Evolutionary conservation across 2,888 invertebrate genomes (phyloP).

Genomic region (Yponomeuta sedellus): DNA sequence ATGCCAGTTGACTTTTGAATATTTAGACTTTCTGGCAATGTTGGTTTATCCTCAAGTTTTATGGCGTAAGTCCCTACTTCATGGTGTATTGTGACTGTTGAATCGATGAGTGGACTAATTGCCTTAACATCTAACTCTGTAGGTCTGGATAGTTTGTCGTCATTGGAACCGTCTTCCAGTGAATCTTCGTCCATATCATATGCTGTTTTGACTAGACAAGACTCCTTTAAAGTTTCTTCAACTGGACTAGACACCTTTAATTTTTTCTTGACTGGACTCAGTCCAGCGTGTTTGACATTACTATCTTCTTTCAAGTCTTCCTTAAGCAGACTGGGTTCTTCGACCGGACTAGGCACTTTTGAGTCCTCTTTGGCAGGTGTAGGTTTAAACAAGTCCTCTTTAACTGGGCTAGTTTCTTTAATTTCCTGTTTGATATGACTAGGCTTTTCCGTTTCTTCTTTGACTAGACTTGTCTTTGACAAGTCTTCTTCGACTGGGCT

Average conservation of each 20-base stretch:
- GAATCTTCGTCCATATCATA: neutral
- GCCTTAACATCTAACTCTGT: conserved; percentile 3
- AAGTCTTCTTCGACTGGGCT: neutral
- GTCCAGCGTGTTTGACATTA: neutral
- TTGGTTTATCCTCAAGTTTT: neutral
- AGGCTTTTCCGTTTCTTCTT: too few species aligned
- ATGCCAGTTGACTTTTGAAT: too few species aligned
- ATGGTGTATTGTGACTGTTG: neutral
- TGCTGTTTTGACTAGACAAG: neutral
- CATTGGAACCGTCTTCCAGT: neutral
- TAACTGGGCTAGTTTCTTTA: neutral
- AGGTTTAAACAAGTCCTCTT: neutral
- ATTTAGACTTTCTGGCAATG: neutral
- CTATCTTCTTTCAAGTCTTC: neutral
- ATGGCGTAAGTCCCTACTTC: neutral
- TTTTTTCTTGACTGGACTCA: neutral
- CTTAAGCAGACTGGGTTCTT: conserved; percentile 17
- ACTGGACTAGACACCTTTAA: neutral
- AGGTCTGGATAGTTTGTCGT: neutral
- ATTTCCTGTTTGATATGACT: too few species aligned
- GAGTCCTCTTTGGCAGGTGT: neutral
- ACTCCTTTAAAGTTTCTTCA: neutral
- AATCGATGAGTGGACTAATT: neutral
- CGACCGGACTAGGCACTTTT: neutral
- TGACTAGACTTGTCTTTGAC: too few species aligned